Conservation (phyloP, 1,140 invertebrate species). For the Harpegnathos saltator region DNA sequence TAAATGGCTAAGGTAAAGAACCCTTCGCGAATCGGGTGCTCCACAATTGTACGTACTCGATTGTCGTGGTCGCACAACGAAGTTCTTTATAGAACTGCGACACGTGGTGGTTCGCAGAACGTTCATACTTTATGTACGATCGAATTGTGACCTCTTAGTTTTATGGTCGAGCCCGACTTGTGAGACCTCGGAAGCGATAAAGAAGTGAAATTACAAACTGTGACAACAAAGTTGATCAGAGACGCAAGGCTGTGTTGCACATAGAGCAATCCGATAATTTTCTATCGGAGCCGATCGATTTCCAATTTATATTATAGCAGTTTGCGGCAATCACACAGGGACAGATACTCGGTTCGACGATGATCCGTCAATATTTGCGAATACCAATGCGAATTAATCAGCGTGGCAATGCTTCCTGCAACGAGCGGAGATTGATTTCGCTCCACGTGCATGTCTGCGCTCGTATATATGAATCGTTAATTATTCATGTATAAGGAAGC, state of each 20-base stretch:
- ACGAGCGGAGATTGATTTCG: constrained; percentile 42
- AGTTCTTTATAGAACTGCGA: constrained; percentile 13
- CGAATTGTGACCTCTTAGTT: constrained; percentile 59
- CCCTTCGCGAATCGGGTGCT: background rate
- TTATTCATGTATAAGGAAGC: constrained; percentile 27
- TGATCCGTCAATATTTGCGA: constrained; percentile 40
- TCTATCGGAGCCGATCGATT: constrained; percentile 32
- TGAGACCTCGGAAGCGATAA: background rate
- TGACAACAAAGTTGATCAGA: too few species aligned
- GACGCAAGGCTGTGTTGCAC: too few species aligned
- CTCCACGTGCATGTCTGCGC: background rate
- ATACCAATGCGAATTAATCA: background rate
- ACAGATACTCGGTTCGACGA: background rate
- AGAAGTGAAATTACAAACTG: constrained; percentile 7
- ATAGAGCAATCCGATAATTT: constrained; percentile 26
- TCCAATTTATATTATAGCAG: constrained; percentile 44
- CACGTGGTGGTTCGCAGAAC: constrained; percentile 49
- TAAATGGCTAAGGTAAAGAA: constrained; percentile 2
- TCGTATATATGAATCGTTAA: background rate
- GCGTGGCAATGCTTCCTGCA: background rate
- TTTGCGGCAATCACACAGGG: background rate
- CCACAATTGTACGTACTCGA: constrained; percentile 11
- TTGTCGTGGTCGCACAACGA: constrained; percentile 14
- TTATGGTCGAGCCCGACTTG: constrained; percentile 11
- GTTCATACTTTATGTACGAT: constrained; percentile 70